A percentile compares a stretch with the other conserved stretches of the same genome.
Evolutionary conservation across 1,140 invertebrate genomes (phyloP).

Genomic region (Mercenaria mercenaria): DNA sequence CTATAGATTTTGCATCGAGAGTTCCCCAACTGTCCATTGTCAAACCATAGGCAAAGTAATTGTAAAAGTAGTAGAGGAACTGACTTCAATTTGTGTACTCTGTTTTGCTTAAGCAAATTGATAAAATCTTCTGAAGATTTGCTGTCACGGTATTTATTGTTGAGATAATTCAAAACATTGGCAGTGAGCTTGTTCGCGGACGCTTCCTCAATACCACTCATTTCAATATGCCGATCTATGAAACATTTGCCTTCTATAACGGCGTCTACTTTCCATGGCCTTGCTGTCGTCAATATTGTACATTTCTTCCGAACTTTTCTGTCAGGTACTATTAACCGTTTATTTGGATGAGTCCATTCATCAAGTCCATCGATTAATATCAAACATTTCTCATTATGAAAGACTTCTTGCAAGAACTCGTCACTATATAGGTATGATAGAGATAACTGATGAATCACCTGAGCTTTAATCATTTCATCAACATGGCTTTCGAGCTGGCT

Average conservation of each 20-base stretch:
- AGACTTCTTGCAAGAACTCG: background rate
- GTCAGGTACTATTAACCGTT: background rate
- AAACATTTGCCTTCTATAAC: background rate
- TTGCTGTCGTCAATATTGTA: background rate
- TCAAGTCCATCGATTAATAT: background rate
- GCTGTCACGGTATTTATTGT: background rate
- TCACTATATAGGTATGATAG: background rate
- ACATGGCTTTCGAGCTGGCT: background rate
- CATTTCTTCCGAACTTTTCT: background rate
- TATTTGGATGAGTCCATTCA: background rate
- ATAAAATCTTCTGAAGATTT: background rate
- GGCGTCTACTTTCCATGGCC: background rate
- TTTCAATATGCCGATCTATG: background rate
- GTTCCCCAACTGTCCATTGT: background rate
- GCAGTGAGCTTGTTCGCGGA: background rate
- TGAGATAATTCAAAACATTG: background rate
- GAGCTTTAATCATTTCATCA: background rate
- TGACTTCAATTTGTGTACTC: background rate
- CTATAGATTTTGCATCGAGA: background rate
- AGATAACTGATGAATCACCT: background rate
- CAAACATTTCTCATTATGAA: background rate
- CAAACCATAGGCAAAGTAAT: background rate
- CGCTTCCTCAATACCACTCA: background rate
- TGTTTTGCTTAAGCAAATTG: background rate
- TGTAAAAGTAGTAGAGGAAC: background rate